Evolutionary conservation across 2,888 invertebrate genomes (phyloP).

Genomic region (Megastigmus dorsalis): DNA sequence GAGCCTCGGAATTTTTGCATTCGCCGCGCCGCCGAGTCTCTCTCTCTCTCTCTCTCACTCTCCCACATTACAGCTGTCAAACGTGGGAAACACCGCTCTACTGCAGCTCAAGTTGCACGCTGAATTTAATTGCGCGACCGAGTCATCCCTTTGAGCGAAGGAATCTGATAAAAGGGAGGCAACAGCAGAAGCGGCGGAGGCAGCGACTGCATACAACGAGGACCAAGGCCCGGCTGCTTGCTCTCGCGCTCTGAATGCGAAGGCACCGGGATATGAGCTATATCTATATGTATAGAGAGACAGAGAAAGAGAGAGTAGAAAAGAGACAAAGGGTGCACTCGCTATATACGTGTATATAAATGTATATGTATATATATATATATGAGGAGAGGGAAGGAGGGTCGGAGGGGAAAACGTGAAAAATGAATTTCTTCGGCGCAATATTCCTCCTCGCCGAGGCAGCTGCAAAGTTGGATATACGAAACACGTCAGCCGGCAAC

Average conservation of each 20-base stretch:
- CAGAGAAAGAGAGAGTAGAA: not conserved
- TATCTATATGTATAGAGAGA: constrained; percentile 1
- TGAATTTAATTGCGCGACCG: constrained; percentile 36
- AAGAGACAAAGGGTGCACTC: not conserved
- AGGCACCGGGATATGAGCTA: not conserved
- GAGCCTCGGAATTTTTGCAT: too few species aligned
- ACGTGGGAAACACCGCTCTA: constrained; percentile 41
- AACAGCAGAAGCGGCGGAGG: not conserved
- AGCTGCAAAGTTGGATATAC: constrained; percentile 50
- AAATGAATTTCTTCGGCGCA: constrained; percentile 54
- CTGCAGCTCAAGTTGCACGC: not conserved
- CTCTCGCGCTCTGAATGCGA: not conserved
- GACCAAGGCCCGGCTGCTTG: not conserved
- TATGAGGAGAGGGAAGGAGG: not conserved
- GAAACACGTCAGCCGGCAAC: constrained; percentile 54
- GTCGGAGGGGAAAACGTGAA: constrained; percentile 33
- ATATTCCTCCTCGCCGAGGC: constrained; percentile 43
- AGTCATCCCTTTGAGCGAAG: constrained; percentile 5
- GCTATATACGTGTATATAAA: not conserved
- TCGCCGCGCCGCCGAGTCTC: too few species aligned
- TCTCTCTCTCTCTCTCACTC: too few species aligned
- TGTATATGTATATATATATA: constrained; percentile 4
- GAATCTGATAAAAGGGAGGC: constrained; percentile 37
- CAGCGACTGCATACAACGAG: constrained; percentile 18
- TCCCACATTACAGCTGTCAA: not conserved